These are phyloP conservation scores for Melinaea menophilus DNA, from an alignment of 2,888 invertebrate genomes.

Conservation along the genomic window DNA sequence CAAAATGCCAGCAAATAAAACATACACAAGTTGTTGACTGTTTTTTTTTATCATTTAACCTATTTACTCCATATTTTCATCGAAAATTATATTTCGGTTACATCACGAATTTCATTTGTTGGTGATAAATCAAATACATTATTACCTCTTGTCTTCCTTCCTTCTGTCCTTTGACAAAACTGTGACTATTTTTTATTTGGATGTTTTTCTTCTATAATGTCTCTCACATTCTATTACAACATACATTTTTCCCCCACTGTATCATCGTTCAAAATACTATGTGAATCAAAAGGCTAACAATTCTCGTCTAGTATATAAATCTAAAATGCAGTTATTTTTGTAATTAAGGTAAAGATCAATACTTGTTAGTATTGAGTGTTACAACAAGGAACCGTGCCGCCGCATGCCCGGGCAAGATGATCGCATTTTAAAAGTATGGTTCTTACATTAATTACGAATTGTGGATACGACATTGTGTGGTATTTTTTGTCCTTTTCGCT, in stretches of 20 bases:
- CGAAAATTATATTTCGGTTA: neutral
- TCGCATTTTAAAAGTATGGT: constrained; percentile 31
- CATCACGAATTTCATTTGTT: neutral
- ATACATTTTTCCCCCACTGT: neutral
- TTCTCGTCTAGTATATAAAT: neutral
- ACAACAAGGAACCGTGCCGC: constrained; percentile 36
- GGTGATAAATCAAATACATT: too few species aligned
- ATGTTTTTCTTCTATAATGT: too few species aligned
- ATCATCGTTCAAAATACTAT: too few species aligned
- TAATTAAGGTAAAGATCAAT: constrained; percentile 34
- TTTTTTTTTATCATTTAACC: constrained; percentile 17
- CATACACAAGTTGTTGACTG: constrained; percentile 10
- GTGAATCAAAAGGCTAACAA: neutral
- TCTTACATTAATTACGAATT: constrained; percentile 1
- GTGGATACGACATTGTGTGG: constrained; percentile 14
- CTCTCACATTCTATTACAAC: too few species aligned
- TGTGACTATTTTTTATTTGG: too few species aligned
- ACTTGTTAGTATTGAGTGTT: constrained; percentile 34
- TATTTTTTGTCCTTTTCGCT: neutral
- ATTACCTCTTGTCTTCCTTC: too few species aligned
- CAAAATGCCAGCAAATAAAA: constrained; percentile 8
- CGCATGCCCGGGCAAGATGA: constrained; percentile 42
- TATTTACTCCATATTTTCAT: neutral
- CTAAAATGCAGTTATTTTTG: neutral
- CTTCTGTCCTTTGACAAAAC: too few species aligned